These are phyloP conservation scores for Ceryle rudis DNA, from an alignment of 2,797 vertebrate species.

Conservation along the genomic window DNA sequence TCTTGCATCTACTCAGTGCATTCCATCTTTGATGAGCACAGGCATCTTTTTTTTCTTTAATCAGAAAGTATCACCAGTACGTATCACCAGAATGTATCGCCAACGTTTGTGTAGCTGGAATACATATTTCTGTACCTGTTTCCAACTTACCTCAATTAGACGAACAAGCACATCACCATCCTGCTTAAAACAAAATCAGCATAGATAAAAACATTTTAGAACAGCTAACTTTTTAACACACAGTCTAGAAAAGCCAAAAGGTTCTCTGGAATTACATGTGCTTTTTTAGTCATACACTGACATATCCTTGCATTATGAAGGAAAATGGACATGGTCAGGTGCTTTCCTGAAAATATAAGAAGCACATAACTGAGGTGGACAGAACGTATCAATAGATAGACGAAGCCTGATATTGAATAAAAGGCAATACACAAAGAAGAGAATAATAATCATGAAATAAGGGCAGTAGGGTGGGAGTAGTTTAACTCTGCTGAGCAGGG, in stretches of 20 bases:
- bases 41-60: neutral
- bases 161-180: neutral
- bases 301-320: neutral
- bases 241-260: neutral
- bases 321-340: neutral
- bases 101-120: neutral
- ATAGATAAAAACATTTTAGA: neutral
- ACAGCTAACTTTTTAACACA: neutral
- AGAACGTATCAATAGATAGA: neutral
- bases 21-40: neutral
- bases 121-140: neutral
- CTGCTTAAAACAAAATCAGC: neutral
- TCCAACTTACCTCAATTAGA: neutral
- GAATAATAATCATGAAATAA: neutral
- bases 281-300: neutral
- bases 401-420: neutral
- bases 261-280: neutral
- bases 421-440: neutral
- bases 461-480: accelerated
- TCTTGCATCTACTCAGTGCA: neutral
- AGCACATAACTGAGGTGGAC: accelerated
- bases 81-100: neutral
- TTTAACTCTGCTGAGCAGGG: neutral
- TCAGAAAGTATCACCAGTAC: neutral
- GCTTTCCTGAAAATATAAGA: neutral